Evolutionary conservation across 1,140 invertebrate species (phyloP).

Genomic region (Aporrectodea caliginosa): DNA sequence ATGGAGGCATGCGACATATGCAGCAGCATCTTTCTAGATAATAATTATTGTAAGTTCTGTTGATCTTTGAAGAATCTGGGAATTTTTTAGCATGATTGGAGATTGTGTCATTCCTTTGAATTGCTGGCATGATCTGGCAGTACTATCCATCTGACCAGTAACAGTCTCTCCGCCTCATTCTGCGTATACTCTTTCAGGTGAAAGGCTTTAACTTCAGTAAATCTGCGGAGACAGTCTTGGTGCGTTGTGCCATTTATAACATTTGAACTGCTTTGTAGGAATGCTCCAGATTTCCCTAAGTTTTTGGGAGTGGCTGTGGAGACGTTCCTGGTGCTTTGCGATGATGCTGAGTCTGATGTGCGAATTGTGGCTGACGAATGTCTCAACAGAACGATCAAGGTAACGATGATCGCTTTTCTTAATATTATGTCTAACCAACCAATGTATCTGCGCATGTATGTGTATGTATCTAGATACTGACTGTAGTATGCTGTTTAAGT

Average conservation of each 20-base stretch:
- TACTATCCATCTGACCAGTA: neutral
- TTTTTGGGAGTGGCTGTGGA: slow-evolving; percentile 69
- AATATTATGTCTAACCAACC: too few species aligned
- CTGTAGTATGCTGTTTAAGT: too few species aligned
- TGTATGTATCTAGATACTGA: too few species aligned
- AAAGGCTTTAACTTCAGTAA: too few species aligned
- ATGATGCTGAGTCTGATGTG: slow-evolving; percentile 73
- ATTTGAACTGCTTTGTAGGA: slow-evolving; percentile 34
- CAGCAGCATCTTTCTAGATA: too few species aligned
- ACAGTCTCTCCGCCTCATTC: neutral
- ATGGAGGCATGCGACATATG: too few species aligned
- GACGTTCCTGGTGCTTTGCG: slow-evolving; percentile 67
- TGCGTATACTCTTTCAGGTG: slow-evolving; percentile 22
- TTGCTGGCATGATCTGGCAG: neutral
- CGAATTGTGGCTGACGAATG: slow-evolving; percentile 75
- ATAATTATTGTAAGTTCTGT: too few species aligned
- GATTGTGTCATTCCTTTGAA: neutral
- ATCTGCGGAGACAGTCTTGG: too few species aligned
- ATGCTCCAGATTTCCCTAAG: slow-evolving; percentile 63
- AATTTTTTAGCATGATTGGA: neutral
- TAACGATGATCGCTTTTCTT: too few species aligned
- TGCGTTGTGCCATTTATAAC: neutral
- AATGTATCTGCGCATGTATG: too few species aligned
- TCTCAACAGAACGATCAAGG: slow-evolving; percentile 72
- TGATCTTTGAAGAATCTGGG: too few species aligned